These are phyloP conservation scores for Acleris emargana DNA, from an alignment of 2,888 invertebrate species.

Conservation along the genomic window DNA sequence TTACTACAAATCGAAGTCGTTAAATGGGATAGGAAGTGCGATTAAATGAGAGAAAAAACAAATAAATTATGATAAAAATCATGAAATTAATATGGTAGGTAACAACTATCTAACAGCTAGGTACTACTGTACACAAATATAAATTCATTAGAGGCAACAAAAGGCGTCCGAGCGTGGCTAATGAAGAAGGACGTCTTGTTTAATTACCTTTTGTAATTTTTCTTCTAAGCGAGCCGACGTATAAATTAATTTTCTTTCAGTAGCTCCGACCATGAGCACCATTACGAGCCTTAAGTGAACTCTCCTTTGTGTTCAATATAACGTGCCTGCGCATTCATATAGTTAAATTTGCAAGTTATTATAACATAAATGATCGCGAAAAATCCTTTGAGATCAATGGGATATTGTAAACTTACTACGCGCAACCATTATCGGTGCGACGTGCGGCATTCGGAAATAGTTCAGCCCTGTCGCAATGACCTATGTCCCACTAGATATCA, in stretches of 20 bases:
- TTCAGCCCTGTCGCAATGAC: constrained; percentile 49
- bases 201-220: constrained; percentile 81
- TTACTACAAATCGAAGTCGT: too few species aligned
- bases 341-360: neutral
- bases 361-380: neutral
- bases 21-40: too few species aligned
- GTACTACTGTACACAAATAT: constrained; percentile 56
- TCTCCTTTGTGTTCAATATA: constrained; percentile 57
- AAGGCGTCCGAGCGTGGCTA: constrained; percentile 66
- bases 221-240: constrained; percentile 67
- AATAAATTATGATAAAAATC: neutral
- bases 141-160: constrained; percentile 72
- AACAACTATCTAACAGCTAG: constrained; percentile 38
- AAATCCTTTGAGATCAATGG: constrained; percentile 11
- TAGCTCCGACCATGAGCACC: constrained; percentile 57
- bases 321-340: constrained; percentile 41
- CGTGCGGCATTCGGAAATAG: constrained; percentile 48
- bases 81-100: neutral
- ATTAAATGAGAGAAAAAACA: too few species aligned
- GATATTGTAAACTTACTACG: neutral
- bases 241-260: constrained; percentile 75
- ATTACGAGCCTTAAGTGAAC: constrained; percentile 64
- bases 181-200: constrained; percentile 78
- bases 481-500: constrained; percentile 52
- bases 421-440: constrained; percentile 23